These are phyloP conservation scores for Harpagifer antarcticus DNA, from an alignment of 2,797 vertebrate species.

Conservation along the genomic window DNA sequence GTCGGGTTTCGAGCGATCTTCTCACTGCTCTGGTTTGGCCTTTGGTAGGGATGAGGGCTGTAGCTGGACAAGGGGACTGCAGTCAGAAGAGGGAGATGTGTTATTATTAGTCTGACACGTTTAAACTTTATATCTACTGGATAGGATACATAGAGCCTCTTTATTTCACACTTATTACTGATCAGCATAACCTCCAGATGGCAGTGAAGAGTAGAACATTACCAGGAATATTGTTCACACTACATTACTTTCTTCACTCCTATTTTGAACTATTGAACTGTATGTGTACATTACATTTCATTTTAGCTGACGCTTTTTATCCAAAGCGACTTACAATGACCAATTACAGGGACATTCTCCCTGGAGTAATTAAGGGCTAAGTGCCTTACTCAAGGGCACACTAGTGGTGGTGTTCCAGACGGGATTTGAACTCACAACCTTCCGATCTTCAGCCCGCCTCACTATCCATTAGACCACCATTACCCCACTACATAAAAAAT, in stretches of 20 bases:
- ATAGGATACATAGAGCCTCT: neutral
- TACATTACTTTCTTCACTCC: neutral
- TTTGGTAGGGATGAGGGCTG: slow-evolving; percentile 47
- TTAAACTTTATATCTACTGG: neutral
- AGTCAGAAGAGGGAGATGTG: neutral
- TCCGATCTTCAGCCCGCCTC: no score
- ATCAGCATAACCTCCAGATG: slow-evolving; percentile 28
- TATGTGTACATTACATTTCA: no score
- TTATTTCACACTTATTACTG: neutral
- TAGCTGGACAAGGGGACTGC: slow-evolving; percentile 61
- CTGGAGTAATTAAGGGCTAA: no score
- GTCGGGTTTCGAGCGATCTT: slow-evolving; percentile 80
- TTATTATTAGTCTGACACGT: neutral
- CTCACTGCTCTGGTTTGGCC: slow-evolving; percentile 34
- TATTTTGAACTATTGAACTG: no score
- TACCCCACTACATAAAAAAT: slow-evolving; percentile 1
- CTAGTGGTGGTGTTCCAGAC: no score
- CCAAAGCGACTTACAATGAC: no score
- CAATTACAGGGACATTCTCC: no score
- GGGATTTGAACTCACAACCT: no score
- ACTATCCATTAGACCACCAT: no score
- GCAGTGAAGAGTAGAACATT: slow-evolving; percentile 30
- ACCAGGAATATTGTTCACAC: neutral
- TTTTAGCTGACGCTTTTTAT: no score
- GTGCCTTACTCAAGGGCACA: no score